Evolutionary conservation across 92 coral and sea anemone genomes (phyloP), one percentile per base, ranked within the genome.

Genomic region (Plumapathes pennacea): DNA sequence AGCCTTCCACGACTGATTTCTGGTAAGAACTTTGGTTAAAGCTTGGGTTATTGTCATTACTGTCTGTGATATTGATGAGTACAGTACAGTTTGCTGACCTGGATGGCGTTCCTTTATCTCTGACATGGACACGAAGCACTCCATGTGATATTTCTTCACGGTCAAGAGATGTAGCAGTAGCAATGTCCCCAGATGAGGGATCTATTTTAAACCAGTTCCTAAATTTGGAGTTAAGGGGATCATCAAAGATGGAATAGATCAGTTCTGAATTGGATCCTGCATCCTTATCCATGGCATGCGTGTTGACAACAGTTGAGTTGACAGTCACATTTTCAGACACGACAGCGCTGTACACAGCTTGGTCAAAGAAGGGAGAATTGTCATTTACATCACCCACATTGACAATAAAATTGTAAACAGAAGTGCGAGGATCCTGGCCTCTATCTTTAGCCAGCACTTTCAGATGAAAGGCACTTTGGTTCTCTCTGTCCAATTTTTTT

Each of bases 371-470:
- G 3, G 99, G 99, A 26, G 60, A 41, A 46, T 89, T 88, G 54
- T 94, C 99, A 58, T 94, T 94, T 28, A 94, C 48, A 50, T 94
- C 99, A 31, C 97, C 90, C 38, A 94, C 96, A 46, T 76, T 81
- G 22, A 85, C 44, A 32, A 64, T 84, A 44, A 74, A 90, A 23
- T 78, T 40, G 26, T 81, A 68, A 22, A 65, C 46, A 40, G 77
- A 61, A 33, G 75, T 49, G 38, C 38, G 42, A 47, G 85, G 61
- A 14, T 96, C 96, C n/a, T 39, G 40, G 2, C 99, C 99, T 44
- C 70, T 71, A 65, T 94, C 99, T 26, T 34, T 74, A 34, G 89
- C 90, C 14, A 74, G 77, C 45, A 91, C 71, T 26, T 65, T 80
- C 4, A 28, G 65, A 0, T 54, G 54, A 55, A 62, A 94, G 19